These are phyloP conservation scores for Rhagologus leucostigma DNA, from an alignment of 2,113 vertebrate genomes.

Conservation along the genomic window DNA sequence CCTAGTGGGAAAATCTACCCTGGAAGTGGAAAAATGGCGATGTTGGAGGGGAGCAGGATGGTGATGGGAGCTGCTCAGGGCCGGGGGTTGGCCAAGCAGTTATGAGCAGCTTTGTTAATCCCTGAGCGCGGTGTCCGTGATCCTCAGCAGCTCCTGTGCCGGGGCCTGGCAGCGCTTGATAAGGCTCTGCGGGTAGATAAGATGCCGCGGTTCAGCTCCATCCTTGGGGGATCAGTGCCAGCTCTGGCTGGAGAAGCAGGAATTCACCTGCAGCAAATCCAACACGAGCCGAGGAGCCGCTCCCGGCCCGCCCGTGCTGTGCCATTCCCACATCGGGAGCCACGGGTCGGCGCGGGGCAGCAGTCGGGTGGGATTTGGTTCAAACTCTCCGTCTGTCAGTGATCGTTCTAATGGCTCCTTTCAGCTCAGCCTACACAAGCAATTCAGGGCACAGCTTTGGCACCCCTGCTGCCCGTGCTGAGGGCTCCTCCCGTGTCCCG, in stretches of 20 bases:
- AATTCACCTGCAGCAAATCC: background rate
- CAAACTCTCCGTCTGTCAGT: background rate
- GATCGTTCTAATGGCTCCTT: background rate
- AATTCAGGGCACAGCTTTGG: background rate
- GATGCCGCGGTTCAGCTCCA: fast-evolving
- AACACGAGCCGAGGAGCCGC: fast-evolving
- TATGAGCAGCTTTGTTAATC: fast-evolving
- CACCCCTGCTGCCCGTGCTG: background rate
- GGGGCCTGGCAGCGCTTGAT: fast-evolving
- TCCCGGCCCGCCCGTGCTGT: fast-evolving
- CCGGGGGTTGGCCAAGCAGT: background rate
- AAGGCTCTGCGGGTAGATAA: background rate
- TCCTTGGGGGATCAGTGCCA: fast-evolving
- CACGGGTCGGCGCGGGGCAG: fast-evolving
- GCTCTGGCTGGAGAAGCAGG: background rate
- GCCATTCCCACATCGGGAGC: fast-evolving
- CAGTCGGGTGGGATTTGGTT: background rate
- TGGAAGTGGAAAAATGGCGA: background rate
- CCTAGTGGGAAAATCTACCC: background rate
- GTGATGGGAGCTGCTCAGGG: background rate
- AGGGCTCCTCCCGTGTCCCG: fast-evolving
- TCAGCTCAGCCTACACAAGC: background rate
- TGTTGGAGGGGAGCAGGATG: fast-evolving
- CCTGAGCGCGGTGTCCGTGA: fast-evolving
- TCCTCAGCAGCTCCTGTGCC: background rate